Base-by-base conservation (phyloP, 2,888 invertebrate species). In the Tortrix viridana region DNA sequence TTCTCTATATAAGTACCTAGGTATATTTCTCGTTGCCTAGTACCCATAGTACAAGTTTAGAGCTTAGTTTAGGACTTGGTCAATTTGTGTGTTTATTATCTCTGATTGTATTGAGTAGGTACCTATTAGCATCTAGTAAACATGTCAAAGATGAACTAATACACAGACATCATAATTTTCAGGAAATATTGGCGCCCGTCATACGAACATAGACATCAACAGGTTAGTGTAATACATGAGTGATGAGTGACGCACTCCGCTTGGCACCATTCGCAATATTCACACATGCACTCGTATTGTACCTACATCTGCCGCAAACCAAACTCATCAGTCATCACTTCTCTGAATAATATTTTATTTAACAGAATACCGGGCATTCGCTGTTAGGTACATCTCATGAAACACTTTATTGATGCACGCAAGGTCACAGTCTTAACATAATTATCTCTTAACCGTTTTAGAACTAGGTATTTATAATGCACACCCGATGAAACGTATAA, bases 161-260 rank as follows among this genome's bases (percentile, higher is more conserved):
- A 12, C 3, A 32, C 32, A 32, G 32, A 12, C 9, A 26, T 16
- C 41, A 58, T 16, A 52, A 77, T 69, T 84, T 82, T 60, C 69
- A 89, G 89, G 86, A 74, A 77, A 74, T 71, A 74, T 82, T 62
- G 77, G 72, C 74, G 83, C 82, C 68, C 80, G 79, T 69, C 79
- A 82, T 64, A 72, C 82, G 73, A 80, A 85, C 66, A 78, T 82
- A 76, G 85, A 86, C 70, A 79, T 84, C 78, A 87, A 88, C 86
- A 89, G 89, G 89, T 89, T 68, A 74, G 86, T 84, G 60, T 52
- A 46, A 6, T 14, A 18, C 22, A 32, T n/a, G n/a, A n/a, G n/a
- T n/a, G 18, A 26, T 7, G 12, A 19, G 67, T 69, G 60, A 72
- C 72, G 72, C 71, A 70, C 60, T 55, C 22, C n/a, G 37, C 38